Conservation (phyloP, 2,113 vertebrate species). For the Pseudonaja textilis region DNA sequence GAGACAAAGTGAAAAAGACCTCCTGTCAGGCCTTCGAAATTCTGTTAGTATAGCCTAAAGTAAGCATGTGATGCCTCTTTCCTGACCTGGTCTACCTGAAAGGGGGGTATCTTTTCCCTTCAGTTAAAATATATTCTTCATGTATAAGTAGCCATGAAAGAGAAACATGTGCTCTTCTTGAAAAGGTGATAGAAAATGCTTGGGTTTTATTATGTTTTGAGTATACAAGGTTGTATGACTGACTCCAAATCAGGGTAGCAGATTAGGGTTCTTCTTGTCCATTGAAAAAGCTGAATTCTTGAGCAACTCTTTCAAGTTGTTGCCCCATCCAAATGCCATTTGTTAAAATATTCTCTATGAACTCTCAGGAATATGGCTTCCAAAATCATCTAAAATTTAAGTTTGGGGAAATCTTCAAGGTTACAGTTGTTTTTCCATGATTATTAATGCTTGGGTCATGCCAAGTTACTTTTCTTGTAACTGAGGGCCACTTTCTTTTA, state of each 20-base stretch:
- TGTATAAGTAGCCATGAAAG: not conserved
- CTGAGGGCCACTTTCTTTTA: not conserved
- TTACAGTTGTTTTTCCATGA: not conserved
- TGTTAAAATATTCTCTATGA: slow-evolving; percentile 47
- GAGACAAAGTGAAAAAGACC: not conserved
- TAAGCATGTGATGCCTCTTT: not conserved
- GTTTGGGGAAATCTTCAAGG: not conserved
- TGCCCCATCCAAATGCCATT: not conserved
- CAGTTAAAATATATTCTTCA: not conserved
- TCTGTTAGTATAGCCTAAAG: not conserved
- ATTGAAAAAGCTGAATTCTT: not conserved
- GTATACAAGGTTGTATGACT: not conserved
- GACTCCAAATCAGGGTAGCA: not conserved
- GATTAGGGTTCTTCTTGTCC: not conserved
- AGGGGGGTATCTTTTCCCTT: not conserved
- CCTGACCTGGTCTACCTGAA: not conserved
- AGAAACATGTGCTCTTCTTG: not conserved
- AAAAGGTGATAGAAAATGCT: not conserved
- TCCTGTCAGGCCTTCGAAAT: not conserved
- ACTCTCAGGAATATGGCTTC: slow-evolving; percentile 58
- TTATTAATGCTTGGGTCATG: not conserved
- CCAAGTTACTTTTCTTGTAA: not conserved
- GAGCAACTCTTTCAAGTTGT: slow-evolving; percentile 21
- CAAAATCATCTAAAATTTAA: slow-evolving; percentile 46
- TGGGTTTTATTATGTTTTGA: not conserved